Conservation (phyloP, 2,888 invertebrate genomes). For the Malthinus seriepunctatus region DNA sequence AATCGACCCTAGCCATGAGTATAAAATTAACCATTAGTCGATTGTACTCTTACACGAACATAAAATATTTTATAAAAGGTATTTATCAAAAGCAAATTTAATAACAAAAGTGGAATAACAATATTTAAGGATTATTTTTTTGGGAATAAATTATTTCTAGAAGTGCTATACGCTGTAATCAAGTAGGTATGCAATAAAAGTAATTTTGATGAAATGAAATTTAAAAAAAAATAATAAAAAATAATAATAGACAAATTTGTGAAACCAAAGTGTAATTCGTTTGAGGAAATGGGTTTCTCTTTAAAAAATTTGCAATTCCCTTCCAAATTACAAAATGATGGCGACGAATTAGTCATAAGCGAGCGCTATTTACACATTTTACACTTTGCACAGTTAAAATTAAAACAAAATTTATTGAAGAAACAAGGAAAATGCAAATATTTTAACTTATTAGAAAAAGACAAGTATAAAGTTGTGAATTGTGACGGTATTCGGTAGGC, state of each 20-base stretch:
- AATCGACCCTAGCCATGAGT: slow-evolving; percentile 1
- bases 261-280: slow-evolving; percentile 26
- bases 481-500: slow-evolving; percentile 20
- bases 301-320: slow-evolving; percentile 26
- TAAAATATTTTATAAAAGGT: neutral
- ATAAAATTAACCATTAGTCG: slow-evolving; percentile 4
- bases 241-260: slow-evolving; percentile 11
- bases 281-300: slow-evolving; percentile 25
- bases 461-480: slow-evolving; percentile 10
- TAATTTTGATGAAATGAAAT: too few relatives aligned
- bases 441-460: neutral
- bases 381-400: slow-evolving; percentile 16
- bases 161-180: too few relatives aligned
- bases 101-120: neutral
- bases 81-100: neutral
- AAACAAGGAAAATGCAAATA: slow-evolving; percentile 5
- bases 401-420: slow-evolving; percentile 24
- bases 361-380: slow-evolving; percentile 28
- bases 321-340: slow-evolving; percentile 19
- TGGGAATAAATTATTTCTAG: too few relatives aligned
- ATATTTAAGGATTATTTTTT: neutral
- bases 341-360: slow-evolving; percentile 27
- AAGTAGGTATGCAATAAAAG: neutral
- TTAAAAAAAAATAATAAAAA: slow-evolving; percentile 1
- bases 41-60: too few relatives aligned